Evolutionary conservation across 2,888 invertebrate species (phyloP), one percentile per base, ranked within the genome.

Genomic region (Latrodectus hesperus): DNA sequence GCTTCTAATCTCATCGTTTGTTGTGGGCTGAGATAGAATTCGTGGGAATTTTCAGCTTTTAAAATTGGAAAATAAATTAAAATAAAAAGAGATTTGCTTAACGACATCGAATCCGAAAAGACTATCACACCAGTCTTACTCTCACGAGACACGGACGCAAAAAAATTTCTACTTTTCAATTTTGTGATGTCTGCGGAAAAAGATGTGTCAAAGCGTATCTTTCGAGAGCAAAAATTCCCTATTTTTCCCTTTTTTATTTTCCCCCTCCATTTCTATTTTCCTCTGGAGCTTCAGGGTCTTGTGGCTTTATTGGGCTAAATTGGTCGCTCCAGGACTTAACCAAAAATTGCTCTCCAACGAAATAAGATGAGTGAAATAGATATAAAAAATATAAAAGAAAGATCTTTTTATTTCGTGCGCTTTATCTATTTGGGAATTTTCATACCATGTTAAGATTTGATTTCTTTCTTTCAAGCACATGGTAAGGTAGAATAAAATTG

Each of bases 261-360:
- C 60, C 52, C 68, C 76, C 70, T 68, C 83, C 83, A 83, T 84
- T 84, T 84, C 38, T 38, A 38, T 38, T 77, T 77, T 51, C 14
- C 38, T 22, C 51, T 12, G 72, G n/a, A 52, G 53, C 76, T 77
- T 60, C 14, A 49, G 84, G 77, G 53, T 77, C 71, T 77, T 64
- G 64, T 72, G 72, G 77, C 84, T 84, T 81, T 84, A 84, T 84
- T 84, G 84, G 84, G 71, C 84, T 77, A 84, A 84, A 84, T 84
- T 84, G 84, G 84, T 84, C 72, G 84, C 84, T 84, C 49, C 64
- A 84, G 84, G 84, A 72, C 84, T 68, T 77, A 77, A 71, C 65
- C 81, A 84, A 84, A 84, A 84, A 84, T 84, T 84, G 77, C 77
- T 77, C 72, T 17, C 38, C 49, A 22, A 70, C 60, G 77, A 71